Base-by-base conservation (phyloP, 2,888 invertebrate species). In the Podotricha telesiphe region DNA sequence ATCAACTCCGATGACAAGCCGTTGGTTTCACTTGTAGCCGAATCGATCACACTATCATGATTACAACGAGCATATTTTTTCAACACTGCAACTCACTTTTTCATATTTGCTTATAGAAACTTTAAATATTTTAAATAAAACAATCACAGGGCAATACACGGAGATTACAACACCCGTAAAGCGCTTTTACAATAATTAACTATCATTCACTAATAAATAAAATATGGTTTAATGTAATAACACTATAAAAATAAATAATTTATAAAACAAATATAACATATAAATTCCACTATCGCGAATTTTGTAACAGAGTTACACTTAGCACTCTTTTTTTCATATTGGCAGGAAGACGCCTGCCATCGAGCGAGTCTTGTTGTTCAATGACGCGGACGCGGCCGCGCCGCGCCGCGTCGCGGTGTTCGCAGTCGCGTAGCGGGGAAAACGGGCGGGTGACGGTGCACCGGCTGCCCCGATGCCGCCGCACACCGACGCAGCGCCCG, bases 291-390 rank as follows among this genome's bases (percentile, higher is more conserved):
- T 90, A 89, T 87, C 90, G 87, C 89, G 91, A 89, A 82, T 89
- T 89, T 91, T 86, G 85, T 87, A 81, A 84, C 80, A 85, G 88
- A 90, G 88, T 89, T 86, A 83, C n/a, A n/a, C 82, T 85, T 82
- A 85, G 78, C 79, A 88, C 87, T 88, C 87, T 88, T 87, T 85
- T 88, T 86, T 88, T 91, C 92, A 93, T 93, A 89, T 91, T 92
- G 92, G 90, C 91, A 90, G 91, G 83, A 86, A 85, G 82, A 87
- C 92, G 92, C 86, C 91, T 91, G 89, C 91, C 91, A 90, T 89
- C 89, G 88, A 92, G 88, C 91, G 86, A 90, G 89, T 88, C 92
- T 92, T 91, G 92, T 91, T 92, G 88, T 90, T 92, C 89, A 93
- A 93, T 93, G 92, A 92, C 92, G 92, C 92, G 91, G 85, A 88